Evolutionary conservation across 2,888 invertebrate species (phyloP).

Genomic region (Chrysina gloriosa): DNA sequence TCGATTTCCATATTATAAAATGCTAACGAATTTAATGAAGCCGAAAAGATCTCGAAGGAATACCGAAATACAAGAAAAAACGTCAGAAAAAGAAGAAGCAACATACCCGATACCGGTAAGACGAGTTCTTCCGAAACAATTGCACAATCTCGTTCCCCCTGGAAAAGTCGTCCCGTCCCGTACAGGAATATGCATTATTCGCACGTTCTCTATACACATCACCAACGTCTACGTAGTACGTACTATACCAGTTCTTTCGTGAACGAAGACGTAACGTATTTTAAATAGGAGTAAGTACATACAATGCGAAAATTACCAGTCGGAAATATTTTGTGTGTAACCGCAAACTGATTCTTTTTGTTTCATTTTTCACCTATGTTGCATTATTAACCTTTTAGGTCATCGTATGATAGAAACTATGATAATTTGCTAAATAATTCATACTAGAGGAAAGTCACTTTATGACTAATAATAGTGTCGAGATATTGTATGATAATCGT

Average conservation of each 20-base stretch:
- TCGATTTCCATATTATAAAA: slow-evolving; percentile 2
- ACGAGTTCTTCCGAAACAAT: slow-evolving; percentile 48
- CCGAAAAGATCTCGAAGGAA: slow-evolving; percentile 8
- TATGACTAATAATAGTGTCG: too few relatives aligned
- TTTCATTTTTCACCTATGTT: not conserved
- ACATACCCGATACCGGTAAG: slow-evolving; percentile 49
- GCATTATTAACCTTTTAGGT: not conserved
- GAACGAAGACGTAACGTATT: slow-evolving; percentile 52
- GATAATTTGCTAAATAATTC: too few relatives aligned
- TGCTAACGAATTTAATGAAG: slow-evolving; percentile 25
- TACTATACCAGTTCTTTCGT: slow-evolving; percentile 44
- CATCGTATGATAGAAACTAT: too few relatives aligned
- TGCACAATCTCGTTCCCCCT: slow-evolving; percentile 46
- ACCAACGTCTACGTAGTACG: not conserved
- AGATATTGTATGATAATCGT: too few relatives aligned
- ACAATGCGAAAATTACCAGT: slow-evolving; percentile 50
- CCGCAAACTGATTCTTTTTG: not conserved
- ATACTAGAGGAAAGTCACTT: too few relatives aligned
- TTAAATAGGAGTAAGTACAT: slow-evolving; percentile 44
- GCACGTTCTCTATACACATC: slow-evolving; percentile 48
- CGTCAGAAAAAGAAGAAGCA: slow-evolving; percentile 38
- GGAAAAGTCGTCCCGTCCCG: slow-evolving; percentile 47
- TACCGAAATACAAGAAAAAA: not conserved
- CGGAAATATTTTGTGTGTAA: not conserved
- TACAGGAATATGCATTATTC: slow-evolving; percentile 49